phyloP scores from a whole-genome alignment of 2,888 invertebrate species.

The Callinectes sapidus region DNA sequence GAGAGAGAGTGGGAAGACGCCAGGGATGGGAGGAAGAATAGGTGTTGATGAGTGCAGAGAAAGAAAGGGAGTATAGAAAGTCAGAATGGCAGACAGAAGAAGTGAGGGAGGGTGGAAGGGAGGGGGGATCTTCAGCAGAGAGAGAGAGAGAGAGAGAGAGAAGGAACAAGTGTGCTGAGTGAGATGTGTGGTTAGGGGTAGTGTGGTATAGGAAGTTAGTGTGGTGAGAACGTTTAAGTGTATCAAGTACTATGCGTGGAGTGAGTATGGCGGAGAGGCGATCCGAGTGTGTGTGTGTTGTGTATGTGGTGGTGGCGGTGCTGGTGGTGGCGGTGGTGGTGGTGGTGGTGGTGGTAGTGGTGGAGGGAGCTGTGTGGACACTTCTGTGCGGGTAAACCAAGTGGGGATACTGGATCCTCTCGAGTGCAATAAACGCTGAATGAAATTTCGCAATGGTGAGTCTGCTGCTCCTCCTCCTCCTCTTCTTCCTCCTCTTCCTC shows the following conservation, averaged over 20 bases:
- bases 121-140: not conserved
- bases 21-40: not conserved
- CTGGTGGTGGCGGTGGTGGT: not conserved
- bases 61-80: not conserved
- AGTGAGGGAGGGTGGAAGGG: not conserved
- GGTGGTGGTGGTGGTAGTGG: not conserved
- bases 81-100: too few species aligned
- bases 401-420: slow-evolving; percentile 20
- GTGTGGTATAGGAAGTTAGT: not conserved
- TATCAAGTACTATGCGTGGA: slow-evolving; percentile 7
- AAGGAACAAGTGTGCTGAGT: not conserved
- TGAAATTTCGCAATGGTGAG: slow-evolving; percentile 24
- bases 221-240: slow-evolving; percentile 3
- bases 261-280: not conserved
- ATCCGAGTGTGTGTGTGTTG: slow-evolving; percentile 29
- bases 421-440: slow-evolving; percentile 18
- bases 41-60: not conserved
- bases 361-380: slow-evolving; percentile 14
- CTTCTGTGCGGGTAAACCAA: slow-evolving; percentile 26
- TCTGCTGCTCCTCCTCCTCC: not conserved
- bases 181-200: not conserved
- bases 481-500: too few species aligned
- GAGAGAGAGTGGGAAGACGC: not conserved
- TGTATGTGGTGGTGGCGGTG: not conserved
- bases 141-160: not conserved